Evolutionary conservation across 2,888 invertebrate genomes (phyloP).

Genomic region (Fissipunctia ypsillon): DNA sequence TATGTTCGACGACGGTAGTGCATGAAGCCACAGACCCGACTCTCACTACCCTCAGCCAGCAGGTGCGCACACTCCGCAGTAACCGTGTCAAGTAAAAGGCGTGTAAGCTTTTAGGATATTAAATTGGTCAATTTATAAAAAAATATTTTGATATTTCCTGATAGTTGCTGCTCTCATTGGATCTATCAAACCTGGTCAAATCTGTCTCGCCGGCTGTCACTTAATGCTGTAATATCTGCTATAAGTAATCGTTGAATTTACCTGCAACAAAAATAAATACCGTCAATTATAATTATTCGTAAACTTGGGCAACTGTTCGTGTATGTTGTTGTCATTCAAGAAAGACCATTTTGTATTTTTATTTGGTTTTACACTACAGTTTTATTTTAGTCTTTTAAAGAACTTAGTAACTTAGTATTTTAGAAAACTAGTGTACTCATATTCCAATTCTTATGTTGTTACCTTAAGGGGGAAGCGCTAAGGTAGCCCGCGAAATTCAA

Average conservation of each 20-base stretch:
- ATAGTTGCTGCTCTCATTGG: background rate
- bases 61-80: no score
- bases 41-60: no score
- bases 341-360: background rate
- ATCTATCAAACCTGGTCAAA: no score
- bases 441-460: background rate
- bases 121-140: slow-evolving; percentile 1
- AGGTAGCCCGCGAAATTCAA: no score
- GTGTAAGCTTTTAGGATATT: slow-evolving; percentile 5
- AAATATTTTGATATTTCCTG: slow-evolving; percentile 8
- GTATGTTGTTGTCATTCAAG: no score
- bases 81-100: no score
- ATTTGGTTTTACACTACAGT: background rate
- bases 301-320: background rate
- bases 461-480: no score
- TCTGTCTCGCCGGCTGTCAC: no score
- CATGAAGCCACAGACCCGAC: no score
- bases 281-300: background rate
- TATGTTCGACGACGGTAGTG: no score
- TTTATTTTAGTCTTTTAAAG: background rate
- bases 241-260: slow-evolving; percentile 14
- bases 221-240: background rate
- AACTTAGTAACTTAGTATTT: no score
- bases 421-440: background rate
- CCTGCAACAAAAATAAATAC: slow-evolving; percentile 44